These are phyloP conservation scores for Apaloderma vittatum DNA, from an alignment of 2,113 vertebrate genomes.

Conservation along the genomic window DNA sequence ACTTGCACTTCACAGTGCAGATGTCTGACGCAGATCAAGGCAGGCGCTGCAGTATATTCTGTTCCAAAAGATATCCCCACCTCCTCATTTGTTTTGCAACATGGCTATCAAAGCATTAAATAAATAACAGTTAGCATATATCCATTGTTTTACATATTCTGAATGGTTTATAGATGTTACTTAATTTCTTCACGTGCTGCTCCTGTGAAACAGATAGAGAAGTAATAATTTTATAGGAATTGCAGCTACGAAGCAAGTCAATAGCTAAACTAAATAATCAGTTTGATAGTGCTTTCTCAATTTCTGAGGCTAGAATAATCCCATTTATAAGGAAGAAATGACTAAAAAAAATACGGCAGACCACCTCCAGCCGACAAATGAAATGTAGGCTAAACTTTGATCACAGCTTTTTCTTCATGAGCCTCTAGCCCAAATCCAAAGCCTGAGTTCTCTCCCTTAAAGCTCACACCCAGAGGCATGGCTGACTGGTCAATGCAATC, in stretches of 20 bases:
- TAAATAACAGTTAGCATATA: conserved; percentile 54
- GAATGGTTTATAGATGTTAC: background rate
- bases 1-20: conserved; percentile 66
- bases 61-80: conserved; percentile 69
- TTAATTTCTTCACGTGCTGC: background rate
- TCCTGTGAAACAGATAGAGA: background rate
- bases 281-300: background rate
- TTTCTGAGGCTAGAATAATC: background rate
- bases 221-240: background rate
- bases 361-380: background rate
- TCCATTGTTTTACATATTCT: conserved; percentile 46
- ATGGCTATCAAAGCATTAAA: conserved; percentile 50
- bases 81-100: conserved; percentile 67
- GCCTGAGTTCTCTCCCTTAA: background rate
- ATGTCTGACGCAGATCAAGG: conserved; percentile 71
- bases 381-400: background rate
- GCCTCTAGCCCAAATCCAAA: background rate
- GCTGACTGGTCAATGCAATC: conserved; percentile 46
- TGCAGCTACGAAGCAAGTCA: background rate
- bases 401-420: background rate
- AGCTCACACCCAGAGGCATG: background rate
- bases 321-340: background rate
- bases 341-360: background rate
- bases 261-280: background rate
- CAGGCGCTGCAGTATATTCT: conserved; percentile 24